phyloP scores from a whole-genome alignment of 2,113 vertebrate genomes.

The Protobothrops mucrosquamatus region DNA sequence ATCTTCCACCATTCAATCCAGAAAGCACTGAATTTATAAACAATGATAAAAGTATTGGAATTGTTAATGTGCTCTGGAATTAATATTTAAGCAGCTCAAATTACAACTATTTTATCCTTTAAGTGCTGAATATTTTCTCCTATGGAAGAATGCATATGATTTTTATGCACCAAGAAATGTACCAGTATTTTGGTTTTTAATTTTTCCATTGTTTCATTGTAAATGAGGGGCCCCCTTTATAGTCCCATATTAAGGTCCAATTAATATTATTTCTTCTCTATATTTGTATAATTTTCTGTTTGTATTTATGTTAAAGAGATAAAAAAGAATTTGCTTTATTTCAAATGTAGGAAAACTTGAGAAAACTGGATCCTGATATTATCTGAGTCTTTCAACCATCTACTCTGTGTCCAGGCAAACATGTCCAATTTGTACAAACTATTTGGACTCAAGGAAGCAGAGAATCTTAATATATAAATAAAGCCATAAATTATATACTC shows the following conservation, averaged over 20 bases:
- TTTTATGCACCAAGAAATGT: not conserved
- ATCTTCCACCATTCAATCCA: not conserved
- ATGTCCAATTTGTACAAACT: not conserved
- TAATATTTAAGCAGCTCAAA: not conserved
- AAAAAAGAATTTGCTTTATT: not conserved
- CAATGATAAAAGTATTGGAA: not conserved
- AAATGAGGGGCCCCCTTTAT: no score
- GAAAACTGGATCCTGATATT: not conserved
- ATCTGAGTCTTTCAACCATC: not conserved
- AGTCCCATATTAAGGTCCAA: not conserved
- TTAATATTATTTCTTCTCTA: not conserved
- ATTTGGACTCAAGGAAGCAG: not conserved
- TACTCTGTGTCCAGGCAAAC: not conserved
- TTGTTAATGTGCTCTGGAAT: not conserved
- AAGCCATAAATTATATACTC: not conserved
- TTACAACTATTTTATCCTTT: not conserved
- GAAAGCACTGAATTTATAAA: not conserved
- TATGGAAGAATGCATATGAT: not conserved
- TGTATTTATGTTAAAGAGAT: not conserved
- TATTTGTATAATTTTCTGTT: not conserved
- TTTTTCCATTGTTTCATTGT: not conserved
- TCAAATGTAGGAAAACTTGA: not conserved
- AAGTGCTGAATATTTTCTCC: not conserved
- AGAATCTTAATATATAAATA: not conserved
- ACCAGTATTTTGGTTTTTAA: not conserved